Conservation (phyloP, 2,888 invertebrate species). For the Ochropleura plecta region DNA sequence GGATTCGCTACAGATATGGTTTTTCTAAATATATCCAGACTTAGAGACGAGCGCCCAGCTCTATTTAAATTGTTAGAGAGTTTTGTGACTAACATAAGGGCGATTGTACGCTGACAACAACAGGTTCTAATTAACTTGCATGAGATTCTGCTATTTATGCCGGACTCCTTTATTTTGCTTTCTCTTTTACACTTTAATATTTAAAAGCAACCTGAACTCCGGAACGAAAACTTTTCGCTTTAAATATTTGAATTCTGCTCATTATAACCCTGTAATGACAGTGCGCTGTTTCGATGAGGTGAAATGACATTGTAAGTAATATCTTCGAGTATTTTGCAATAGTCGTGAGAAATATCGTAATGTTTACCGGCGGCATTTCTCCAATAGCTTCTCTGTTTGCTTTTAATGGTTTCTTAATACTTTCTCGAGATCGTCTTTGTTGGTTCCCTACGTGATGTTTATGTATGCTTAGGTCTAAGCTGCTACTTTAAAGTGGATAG, state of each 20-base stretch:
- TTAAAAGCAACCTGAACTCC: slow-evolving; percentile 44
- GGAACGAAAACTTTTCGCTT: slow-evolving; percentile 36
- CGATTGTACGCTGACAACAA: slow-evolving; percentile 41
- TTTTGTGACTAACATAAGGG: slow-evolving; percentile 41
- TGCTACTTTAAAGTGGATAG: slow-evolving; percentile 1
- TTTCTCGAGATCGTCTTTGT: slow-evolving; percentile 14
- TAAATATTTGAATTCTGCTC: slow-evolving; percentile 38
- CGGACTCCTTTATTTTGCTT: slow-evolving; percentile 48
- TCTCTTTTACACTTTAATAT: slow-evolving; percentile 55
- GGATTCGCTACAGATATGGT: slow-evolving; percentile 43
- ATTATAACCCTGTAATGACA: slow-evolving; percentile 40
- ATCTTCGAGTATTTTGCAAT: slow-evolving; percentile 32
- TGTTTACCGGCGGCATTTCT: slow-evolving; percentile 26
- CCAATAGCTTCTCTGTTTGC: slow-evolving; percentile 21
- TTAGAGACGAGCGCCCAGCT: slow-evolving; percentile 11
- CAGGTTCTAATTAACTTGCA: slow-evolving; percentile 57
- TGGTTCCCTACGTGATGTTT: slow-evolving; percentile 8
- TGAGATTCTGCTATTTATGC: slow-evolving; percentile 54
- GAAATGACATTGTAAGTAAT: slow-evolving; percentile 21
- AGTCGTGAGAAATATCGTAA: slow-evolving; percentile 28
- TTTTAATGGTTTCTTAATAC: slow-evolving; percentile 43
- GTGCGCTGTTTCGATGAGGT: slow-evolving; percentile 10
- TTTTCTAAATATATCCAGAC: slow-evolving; percentile 43
- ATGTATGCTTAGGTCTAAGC: slow-evolving; percentile 12
- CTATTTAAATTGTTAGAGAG: slow-evolving; percentile 40